phyloP scores from a whole-genome alignment of 2,113 vertebrate species.

The Galeopterus variegatus region DNA sequence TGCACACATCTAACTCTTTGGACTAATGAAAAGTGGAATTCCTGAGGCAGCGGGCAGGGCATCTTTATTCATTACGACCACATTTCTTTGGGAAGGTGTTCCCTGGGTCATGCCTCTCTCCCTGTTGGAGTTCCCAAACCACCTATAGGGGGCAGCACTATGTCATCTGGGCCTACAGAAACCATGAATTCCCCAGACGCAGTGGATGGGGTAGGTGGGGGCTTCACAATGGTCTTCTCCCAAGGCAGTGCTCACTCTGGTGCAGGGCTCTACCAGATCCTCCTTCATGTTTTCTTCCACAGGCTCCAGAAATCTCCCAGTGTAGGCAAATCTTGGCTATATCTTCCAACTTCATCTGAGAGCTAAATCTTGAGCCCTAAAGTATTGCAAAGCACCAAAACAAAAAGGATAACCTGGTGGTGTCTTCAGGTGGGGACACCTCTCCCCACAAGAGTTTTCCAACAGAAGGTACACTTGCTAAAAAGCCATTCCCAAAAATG shows the following conservation, averaged over 20 bases:
- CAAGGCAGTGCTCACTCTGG: neutral
- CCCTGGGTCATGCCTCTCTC: neutral
- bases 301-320: neutral
- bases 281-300: neutral
- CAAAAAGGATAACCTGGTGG: neutral
- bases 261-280: neutral
- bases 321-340: neutral
- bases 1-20: neutral
- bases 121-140: neutral
- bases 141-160: constrained; percentile 61
- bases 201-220: neutral
- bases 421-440: neutral
- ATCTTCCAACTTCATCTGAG: neutral
- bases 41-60: neutral
- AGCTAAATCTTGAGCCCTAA: neutral
- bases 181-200: too few relatives aligned
- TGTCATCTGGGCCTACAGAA: neutral
- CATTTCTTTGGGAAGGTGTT: neutral
- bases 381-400: neutral
- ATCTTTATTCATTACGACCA: neutral
- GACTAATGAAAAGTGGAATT: neutral
- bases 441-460: neutral
- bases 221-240: neutral
- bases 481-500: neutral
- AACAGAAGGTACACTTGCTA: neutral